These are phyloP conservation scores for Nesogale talazaci DNA, from an alignment of 2,113 vertebrate species.

Conservation along the genomic window DNA sequence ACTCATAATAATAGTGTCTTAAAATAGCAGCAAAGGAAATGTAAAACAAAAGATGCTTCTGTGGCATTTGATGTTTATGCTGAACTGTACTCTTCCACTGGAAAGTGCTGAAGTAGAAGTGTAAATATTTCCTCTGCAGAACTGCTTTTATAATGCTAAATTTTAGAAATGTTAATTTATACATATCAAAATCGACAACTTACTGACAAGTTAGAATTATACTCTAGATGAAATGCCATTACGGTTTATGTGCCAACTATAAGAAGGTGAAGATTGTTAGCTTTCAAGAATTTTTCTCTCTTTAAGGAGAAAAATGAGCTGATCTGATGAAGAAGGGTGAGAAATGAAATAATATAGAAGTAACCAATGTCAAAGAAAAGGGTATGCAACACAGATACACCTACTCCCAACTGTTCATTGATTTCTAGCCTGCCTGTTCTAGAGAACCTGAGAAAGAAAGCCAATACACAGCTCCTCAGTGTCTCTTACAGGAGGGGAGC, in stretches of 20 bases:
- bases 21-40: conserved; percentile 65
- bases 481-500: neutral
- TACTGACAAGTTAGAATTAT: conserved; percentile 36
- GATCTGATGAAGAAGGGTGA: neutral
- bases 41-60: conserved; percentile 14
- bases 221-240: conserved; percentile 43
- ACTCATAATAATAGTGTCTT: conserved; percentile 53
- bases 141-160: conserved; percentile 10
- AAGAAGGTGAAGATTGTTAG: conserved; percentile 21
- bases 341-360: neutral
- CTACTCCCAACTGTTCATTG: neutral
- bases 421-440: neutral
- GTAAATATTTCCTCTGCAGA: neutral
- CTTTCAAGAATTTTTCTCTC: conserved; percentile 43
- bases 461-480: too few species aligned
- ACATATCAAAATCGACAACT: conserved; percentile 44
- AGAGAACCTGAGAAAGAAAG: neutral
- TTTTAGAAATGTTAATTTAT: neutral
- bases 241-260: conserved; percentile 13
- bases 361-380: conserved; percentile 32
- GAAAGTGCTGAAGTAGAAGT: neutral
- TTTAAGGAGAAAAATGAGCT: conserved; percentile 25
- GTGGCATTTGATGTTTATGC: conserved; percentile 13
- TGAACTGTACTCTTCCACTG: neutral
- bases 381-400: neutral